Percentiles rank a stretch among this genome's conserved stretches.
phyloP scores from a whole-genome alignment of 1,140 invertebrate species.

The Cotesia vestalis region DNA sequence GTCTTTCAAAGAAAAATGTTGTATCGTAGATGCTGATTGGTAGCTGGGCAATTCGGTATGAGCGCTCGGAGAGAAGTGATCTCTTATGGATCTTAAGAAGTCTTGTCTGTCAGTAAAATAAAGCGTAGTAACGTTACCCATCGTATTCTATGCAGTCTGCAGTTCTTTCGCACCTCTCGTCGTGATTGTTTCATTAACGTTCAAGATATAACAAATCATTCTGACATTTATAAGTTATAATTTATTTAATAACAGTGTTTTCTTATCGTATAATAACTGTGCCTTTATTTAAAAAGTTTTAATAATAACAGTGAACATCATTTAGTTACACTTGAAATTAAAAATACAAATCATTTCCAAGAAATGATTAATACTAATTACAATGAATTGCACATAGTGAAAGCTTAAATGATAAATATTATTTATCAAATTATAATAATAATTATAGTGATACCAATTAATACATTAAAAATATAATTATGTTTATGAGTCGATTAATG shows the following conservation, averaged over 20 bases:
- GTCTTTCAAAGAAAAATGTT: slow-evolving; percentile 11
- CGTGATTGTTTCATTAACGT: slow-evolving; percentile 3
- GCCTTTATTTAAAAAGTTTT: too few species aligned
- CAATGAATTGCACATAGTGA: too few species aligned
- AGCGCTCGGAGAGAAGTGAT: slow-evolving; percentile 25
- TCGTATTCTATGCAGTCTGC: slow-evolving; percentile 26
- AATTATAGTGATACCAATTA: background rate
- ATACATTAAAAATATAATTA: background rate
- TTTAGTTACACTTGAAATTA: too few species aligned
- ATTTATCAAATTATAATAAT: too few species aligned
- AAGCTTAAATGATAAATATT: too few species aligned
- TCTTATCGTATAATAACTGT: too few species aligned
- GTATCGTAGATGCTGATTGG: slow-evolving; percentile 1
- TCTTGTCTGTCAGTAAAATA: slow-evolving; percentile 8
- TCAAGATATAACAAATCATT: background rate
- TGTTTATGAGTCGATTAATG: too few species aligned
- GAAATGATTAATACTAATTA: too few species aligned
- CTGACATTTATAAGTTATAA: too few species aligned
- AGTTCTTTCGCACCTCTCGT: slow-evolving; percentile 34
- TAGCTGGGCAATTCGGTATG: slow-evolving; percentile 10
- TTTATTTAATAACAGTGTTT: too few species aligned
- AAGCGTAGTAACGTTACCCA: background rate
- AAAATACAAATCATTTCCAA: background rate
- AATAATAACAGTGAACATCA: too few species aligned
- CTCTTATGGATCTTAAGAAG: slow-evolving; percentile 11